Conservation (phyloP, 2,113 vertebrate species). For the Engraulis encrasicolus region DNA sequence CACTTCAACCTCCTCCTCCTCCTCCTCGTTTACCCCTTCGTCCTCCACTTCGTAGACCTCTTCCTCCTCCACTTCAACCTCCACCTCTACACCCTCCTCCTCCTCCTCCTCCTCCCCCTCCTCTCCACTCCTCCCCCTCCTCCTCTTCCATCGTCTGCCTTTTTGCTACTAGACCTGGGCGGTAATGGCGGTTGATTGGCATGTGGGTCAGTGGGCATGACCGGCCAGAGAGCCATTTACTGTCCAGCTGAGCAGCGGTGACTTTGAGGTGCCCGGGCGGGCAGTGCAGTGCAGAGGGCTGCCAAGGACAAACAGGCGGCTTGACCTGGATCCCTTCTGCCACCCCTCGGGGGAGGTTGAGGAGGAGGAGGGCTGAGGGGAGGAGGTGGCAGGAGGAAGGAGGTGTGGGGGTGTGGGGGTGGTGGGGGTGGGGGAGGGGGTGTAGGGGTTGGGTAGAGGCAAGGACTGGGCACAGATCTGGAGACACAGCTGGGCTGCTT, state of each 20-base stretch:
- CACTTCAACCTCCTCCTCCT: too few relatives aligned
- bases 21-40: too few relatives aligned
- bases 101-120: neutral
- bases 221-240: slow-evolving; percentile 16
- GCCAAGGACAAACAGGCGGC: slow-evolving; percentile 13
- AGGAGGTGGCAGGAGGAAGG: too few relatives aligned
- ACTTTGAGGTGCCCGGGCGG: slow-evolving; percentile 34
- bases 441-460: too few relatives aligned
- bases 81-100: too few relatives aligned
- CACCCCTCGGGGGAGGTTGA: slow-evolving; percentile 20
- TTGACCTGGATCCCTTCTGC: slow-evolving; percentile 16
- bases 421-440: too few relatives aligned
- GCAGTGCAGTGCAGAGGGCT: slow-evolving; percentile 14
- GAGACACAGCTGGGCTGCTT: slow-evolving; percentile 29
- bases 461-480: neutral
- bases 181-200: slow-evolving; percentile 29
- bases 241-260: slow-evolving; percentile 23
- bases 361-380: neutral
- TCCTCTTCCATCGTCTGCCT: neutral
- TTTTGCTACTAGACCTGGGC: slow-evolving; percentile 21
- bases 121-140: too few relatives aligned
- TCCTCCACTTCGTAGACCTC: too few relatives aligned
- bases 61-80: too few relatives aligned
- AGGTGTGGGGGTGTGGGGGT: too few relatives aligned
- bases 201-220: slow-evolving; percentile 30